Conservation (phyloP, 2,888 invertebrate species). For the Drosophila yooni region DNA sequence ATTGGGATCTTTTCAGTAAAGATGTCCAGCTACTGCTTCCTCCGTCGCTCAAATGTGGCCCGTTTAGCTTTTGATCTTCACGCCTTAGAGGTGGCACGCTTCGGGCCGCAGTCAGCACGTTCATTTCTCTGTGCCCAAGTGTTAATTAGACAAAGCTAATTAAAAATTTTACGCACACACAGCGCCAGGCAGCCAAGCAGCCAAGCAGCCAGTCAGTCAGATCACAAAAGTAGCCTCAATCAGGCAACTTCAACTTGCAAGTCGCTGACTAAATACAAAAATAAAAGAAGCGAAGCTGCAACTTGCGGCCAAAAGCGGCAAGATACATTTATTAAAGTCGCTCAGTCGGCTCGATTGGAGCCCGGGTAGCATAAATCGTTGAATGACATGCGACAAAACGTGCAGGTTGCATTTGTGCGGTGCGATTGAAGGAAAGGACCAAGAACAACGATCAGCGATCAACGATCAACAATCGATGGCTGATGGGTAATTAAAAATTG, state of each 20-base stretch:
- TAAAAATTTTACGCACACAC: conserved; percentile 76
- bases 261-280: not conserved
- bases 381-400: conserved; percentile 83
- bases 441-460: conserved; percentile 25
- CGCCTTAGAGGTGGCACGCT: conserved; percentile 75
- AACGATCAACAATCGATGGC: conserved; percentile 47
- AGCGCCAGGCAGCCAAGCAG: conserved; percentile 35
- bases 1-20: not conserved
- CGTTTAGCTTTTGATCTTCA: conserved; percentile 63
- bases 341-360: conserved; percentile 54
- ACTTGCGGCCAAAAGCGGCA: conserved; percentile 60
- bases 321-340: conserved; percentile 77
- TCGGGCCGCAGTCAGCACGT: conserved; percentile 35
- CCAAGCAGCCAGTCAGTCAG: conserved; percentile 17
- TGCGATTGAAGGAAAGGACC: conserved; percentile 63
- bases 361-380: conserved; percentile 72
- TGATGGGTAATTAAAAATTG: conserved; percentile 84
- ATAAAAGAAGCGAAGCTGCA: conserved; percentile 1
- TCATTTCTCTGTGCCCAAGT: conserved; percentile 59
- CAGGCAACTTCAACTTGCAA: conserved; percentile 12
- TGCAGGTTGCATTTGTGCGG: conserved; percentile 73
- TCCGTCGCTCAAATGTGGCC: conserved; percentile 2
- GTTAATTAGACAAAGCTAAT: conserved; percentile 79
- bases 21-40: not conserved
- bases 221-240: conserved; percentile 47